Evolutionary conservation across 2,888 invertebrate species (phyloP).

Genomic region (Drosophila anceps): DNA sequence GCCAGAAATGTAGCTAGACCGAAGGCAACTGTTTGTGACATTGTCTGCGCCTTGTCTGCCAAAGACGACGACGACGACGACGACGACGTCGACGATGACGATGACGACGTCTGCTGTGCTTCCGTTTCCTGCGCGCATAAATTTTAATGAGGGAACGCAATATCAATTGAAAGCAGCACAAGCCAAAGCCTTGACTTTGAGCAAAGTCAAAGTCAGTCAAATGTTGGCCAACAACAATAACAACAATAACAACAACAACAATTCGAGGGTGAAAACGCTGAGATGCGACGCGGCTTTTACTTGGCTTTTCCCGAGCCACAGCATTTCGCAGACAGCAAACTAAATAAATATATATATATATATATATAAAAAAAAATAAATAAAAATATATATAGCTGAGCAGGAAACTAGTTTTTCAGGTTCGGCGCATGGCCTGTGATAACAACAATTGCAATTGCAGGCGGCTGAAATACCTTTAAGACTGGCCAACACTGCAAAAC

Average conservation of each 20-base stretch:
- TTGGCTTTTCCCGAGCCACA: slow-evolving; percentile 68
- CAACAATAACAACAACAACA: too few relatives aligned
- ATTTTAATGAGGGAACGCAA: slow-evolving; percentile 66
- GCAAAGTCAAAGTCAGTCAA: slow-evolving; percentile 31
- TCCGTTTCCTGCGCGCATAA: slow-evolving; percentile 81
- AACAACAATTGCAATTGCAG: slow-evolving; percentile 75
- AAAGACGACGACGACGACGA: slow-evolving; percentile 20
- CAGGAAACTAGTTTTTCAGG: slow-evolving; percentile 78
- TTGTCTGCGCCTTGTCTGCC: slow-evolving; percentile 50
- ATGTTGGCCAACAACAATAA: slow-evolving; percentile 34
- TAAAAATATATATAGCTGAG: slow-evolving; percentile 15
- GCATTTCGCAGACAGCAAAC: slow-evolving; percentile 45
- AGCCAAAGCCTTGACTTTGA: slow-evolving; percentile 78
- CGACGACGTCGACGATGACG: slow-evolving; percentile 57
- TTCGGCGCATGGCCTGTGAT: slow-evolving; percentile 74
- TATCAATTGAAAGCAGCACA: slow-evolving; percentile 44
- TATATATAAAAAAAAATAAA: too few relatives aligned
- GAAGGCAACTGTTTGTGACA: slow-evolving; percentile 23
- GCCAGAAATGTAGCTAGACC: slow-evolving; percentile 38
- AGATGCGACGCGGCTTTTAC: slow-evolving; percentile 55
- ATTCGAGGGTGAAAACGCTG: slow-evolving; percentile 23
- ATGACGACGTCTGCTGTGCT: slow-evolving; percentile 62
- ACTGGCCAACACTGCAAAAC: slow-evolving; percentile 46
- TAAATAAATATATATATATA: slow-evolving; percentile 18
- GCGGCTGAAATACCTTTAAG: slow-evolving; percentile 68